Percentiles rank a stretch among this genome's conserved stretches.
phyloP scores from a whole-genome alignment of 1,140 invertebrate genomes.

The Eueides isabella region DNA sequence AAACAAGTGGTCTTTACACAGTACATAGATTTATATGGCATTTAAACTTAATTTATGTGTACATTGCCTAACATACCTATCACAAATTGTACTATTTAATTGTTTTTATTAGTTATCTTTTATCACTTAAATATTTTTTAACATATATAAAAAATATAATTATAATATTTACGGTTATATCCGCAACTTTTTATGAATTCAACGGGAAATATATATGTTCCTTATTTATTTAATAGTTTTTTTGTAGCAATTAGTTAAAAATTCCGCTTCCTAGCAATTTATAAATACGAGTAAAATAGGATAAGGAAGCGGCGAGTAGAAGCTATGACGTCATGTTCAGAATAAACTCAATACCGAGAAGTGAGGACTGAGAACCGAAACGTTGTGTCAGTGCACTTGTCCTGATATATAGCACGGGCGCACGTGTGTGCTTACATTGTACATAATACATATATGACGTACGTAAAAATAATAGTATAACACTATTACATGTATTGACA shows the following conservation, averaged over 20 bases:
- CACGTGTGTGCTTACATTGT: conserved; percentile 56
- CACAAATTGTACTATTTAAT: neutral
- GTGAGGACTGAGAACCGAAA: conserved; percentile 63
- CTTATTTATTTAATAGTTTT: neutral
- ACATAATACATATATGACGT: no score
- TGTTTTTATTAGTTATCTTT: neutral
- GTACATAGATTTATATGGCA: neutral
- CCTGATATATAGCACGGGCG: conserved; percentile 46
- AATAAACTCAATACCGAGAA: conserved; percentile 68
- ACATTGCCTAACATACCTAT: no score
- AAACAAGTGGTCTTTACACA: neutral
- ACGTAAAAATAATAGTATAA: conserved; percentile 22
- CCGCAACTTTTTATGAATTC: neutral
- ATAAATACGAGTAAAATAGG: conserved; percentile 33
- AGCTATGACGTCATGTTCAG: conserved; percentile 61
- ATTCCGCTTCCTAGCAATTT: conserved; percentile 14
- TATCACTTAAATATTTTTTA: neutral
- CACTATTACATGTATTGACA: conserved; percentile 19
- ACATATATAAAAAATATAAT: no score
- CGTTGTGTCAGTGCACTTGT: conserved; percentile 64
- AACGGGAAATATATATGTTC: conserved; percentile 1
- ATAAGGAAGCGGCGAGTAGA: conserved; percentile 33
- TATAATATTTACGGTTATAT: neutral
- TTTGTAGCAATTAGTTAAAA: neutral
- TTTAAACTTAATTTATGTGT: neutral